Base-by-base conservation (phyloP, 1,140 invertebrate species). In the Bicyclus anynana region DNA sequence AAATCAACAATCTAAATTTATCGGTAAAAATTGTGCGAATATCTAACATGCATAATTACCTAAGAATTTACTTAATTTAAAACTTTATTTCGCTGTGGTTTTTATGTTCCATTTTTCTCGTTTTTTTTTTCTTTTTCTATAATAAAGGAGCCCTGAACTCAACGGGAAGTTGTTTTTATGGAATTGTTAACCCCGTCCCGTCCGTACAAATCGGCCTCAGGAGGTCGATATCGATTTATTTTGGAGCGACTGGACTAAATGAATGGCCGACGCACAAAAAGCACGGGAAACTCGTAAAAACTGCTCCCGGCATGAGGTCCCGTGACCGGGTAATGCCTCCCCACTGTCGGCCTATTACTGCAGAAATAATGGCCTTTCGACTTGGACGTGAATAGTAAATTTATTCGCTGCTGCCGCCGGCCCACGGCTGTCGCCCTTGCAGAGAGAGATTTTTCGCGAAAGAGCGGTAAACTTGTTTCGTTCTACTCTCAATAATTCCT, bases 311-410 rank as follows among this genome's bases (percentile, higher is more conserved):
- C 17, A 17, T 40, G 37, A 40, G 37, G 13, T 35, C 37, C 37
- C 37, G 37, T 5, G 37, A 16, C 37, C 37, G 13, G 14, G 10
- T 40, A 16, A 40, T 40, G 37, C 13, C 37, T 16, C 2, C 13
- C 12, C 37, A 40, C 37, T 40, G 3, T 40, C 9, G 17, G 5
- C 37, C 37, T 40, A 17, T 40, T 40, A 16, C 13, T 13, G 37
- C 16, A 40, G 17, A 40, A 40, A 40, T 40, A 40, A 40, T 40
- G 37, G 37, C 37, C 6, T 40, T 40, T 13, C 33, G 2, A 17
- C 37, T 17, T 17, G 13, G 37, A 40, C 37, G 37, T 40, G 37
- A 40, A 40, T 40, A 40, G 13, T 40, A 16, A 40, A 40, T 40
- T 40, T 40, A 40, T 40, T 16, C 37, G 10, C 37, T 1, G 37